These are phyloP conservation scores for Lacanobia wlatinum DNA, from an alignment of 2,888 invertebrate genomes.

Conservation along the genomic window DNA sequence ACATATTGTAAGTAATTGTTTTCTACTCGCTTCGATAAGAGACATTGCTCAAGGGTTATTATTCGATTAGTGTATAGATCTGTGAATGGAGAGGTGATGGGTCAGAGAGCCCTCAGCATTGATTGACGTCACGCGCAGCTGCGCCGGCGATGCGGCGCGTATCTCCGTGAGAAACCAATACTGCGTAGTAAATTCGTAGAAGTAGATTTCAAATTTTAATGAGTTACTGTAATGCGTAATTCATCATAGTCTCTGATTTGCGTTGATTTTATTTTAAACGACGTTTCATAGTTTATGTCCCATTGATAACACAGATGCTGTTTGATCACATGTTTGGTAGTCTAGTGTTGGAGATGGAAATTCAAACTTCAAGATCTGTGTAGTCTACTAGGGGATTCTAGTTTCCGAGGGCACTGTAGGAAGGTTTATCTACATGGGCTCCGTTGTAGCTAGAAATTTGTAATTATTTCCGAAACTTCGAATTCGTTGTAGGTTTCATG, in stretches of 20 bases:
- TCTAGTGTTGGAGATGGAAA: neutral
- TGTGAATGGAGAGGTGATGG: conserved; percentile 60
- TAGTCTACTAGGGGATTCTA: neutral
- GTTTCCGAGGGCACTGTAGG: neutral
- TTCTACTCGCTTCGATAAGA: conserved; percentile 44
- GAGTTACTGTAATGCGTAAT: conserved; percentile 44
- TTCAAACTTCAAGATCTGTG: neutral
- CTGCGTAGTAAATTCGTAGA: conserved; percentile 56
- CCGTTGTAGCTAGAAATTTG: neutral
- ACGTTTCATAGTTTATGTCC: neutral
- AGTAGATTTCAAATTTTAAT: conserved; percentile 36
- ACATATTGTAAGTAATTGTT: conserved; percentile 38
- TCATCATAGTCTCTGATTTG: conserved; percentile 8
- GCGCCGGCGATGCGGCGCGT: conserved; percentile 34
- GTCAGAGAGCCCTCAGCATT: conserved; percentile 58
- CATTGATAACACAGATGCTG: neutral
- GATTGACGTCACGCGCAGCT: conserved; percentile 62
- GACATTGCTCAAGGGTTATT: conserved; percentile 59
- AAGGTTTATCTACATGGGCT: neutral
- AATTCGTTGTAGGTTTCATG: neutral
- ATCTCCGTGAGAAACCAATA: conserved; percentile 36
- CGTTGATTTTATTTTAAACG: conserved; percentile 13
- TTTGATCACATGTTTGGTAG: neutral
- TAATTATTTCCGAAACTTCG: no score
- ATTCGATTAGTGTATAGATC: conserved; percentile 54